These are phyloP conservation scores for Chiridota heheva DNA, from an alignment of 35 echinoderm and acorn worm species.

Conservation along the genomic window DNA sequence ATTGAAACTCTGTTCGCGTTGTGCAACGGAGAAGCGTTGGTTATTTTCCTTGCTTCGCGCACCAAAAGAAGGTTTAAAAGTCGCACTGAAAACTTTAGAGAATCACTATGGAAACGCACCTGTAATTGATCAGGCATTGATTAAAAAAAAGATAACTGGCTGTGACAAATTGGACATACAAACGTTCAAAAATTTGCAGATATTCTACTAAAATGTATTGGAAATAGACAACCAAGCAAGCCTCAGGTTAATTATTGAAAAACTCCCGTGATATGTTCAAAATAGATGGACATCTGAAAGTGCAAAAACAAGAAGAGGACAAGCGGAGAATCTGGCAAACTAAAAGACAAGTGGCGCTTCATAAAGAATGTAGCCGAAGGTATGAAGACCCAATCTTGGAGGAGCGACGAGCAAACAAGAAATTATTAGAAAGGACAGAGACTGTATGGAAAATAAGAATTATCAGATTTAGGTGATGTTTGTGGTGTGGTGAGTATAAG, in stretches of 20 bases:
- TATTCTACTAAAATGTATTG: constrained; percentile 1
- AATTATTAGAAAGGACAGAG: not conserved
- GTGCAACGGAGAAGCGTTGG: not conserved
- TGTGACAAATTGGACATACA: not conserved
- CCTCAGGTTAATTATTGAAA: not conserved
- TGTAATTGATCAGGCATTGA: not conserved
- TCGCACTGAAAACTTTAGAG: not conserved
- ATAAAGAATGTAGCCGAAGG: not conserved
- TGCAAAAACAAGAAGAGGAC: not conserved
- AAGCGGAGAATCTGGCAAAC: not conserved
- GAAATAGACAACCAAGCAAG: constrained; percentile 18
- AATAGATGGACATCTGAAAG: not conserved
- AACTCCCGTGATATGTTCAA: constrained; percentile 21
- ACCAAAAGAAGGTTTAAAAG: not conserved
- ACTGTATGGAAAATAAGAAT: not conserved
- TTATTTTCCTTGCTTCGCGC: constrained; percentile 10
- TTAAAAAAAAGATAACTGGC: not conserved
- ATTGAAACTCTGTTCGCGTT: not conserved
- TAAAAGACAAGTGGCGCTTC: not conserved
- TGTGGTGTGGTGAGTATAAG: not conserved
- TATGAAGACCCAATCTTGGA: constrained; percentile 6
- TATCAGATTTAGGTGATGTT: not conserved
- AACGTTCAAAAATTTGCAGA: constrained; percentile 7
- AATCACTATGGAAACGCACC: not conserved
- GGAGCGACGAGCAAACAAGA: not conserved